Evolutionary conservation across 2,113 vertebrate genomes (phyloP).

Genomic region (Hippocampus barbouri): DNA sequence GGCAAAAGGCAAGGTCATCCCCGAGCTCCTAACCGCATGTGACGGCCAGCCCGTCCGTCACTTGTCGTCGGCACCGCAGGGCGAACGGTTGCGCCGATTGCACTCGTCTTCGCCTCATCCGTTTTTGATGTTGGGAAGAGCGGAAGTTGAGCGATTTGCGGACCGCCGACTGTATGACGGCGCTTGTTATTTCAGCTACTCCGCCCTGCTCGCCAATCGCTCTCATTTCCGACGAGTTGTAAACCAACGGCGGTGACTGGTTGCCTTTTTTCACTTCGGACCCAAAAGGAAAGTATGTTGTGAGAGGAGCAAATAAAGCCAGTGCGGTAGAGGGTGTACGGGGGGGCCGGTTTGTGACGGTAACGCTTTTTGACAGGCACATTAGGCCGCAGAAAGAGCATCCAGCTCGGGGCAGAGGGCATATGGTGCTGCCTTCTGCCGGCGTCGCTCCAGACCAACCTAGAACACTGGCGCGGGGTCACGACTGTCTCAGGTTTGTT

Average conservation of each 20-base stretch:
- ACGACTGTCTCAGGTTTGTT: slow-evolving; percentile 76
- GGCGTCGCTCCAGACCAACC: slow-evolving; percentile 80
- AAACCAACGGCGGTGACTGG: slow-evolving; percentile 16
- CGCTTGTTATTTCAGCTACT: background rate
- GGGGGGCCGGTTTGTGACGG: slow-evolving; percentile 72
- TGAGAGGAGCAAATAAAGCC: slow-evolving; percentile 54
- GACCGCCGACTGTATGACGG: background rate
- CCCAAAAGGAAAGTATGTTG: slow-evolving; percentile 61
- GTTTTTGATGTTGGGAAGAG: background rate
- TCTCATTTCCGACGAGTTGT: background rate
- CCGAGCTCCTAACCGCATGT: slow-evolving; percentile 42
- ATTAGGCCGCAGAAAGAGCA: slow-evolving; percentile 94
- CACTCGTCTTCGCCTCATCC: background rate
- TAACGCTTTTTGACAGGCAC: slow-evolving; percentile 94
- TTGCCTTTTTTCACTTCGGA: slow-evolving; percentile 32
- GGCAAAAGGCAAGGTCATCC: slow-evolving; percentile 71
- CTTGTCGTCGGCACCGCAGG: slow-evolving; percentile 23
- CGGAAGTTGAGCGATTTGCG: background rate
- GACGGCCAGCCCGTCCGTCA: slow-evolving; percentile 53
- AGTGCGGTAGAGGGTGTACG: slow-evolving; percentile 16
- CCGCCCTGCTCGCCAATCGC: background rate
- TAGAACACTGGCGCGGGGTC: slow-evolving; percentile 76
- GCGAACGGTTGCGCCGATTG: background rate
- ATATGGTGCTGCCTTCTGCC: slow-evolving; percentile 90
- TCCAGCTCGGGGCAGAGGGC: slow-evolving; percentile 83